phyloP scores from a whole-genome alignment of 2,797 vertebrate genomes.

The Poecilia picta region DNA sequence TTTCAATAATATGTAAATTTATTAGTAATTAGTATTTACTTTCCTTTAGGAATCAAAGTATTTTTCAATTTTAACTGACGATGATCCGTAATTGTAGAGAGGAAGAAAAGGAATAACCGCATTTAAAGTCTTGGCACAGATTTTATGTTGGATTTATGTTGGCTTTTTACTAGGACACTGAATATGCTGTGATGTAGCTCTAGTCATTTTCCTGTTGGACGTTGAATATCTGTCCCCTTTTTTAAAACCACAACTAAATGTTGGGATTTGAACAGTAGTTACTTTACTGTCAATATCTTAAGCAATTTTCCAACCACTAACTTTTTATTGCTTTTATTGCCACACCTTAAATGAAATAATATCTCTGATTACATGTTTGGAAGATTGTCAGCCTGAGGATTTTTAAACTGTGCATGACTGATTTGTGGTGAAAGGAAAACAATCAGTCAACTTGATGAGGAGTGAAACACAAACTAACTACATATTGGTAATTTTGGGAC shows the following conservation, averaged over 20 bases:
- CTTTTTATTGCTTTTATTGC: not conserved
- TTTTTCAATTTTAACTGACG: no score
- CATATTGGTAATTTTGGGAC: not conserved
- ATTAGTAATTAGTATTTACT: no score
- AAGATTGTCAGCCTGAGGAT: not conserved
- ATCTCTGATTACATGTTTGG: not conserved
- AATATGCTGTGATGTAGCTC: not conserved
- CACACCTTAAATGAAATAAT: not conserved
- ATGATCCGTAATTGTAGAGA: no score
- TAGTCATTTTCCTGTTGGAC: not conserved
- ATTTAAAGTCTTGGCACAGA: not conserved
- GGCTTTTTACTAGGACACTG: not conserved
- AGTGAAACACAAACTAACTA: not conserved
- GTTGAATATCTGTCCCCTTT: not conserved
- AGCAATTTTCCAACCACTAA: not conserved
- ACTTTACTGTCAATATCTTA: not conserved
- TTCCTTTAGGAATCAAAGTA: no score
- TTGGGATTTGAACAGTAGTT: not conserved
- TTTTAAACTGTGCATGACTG: not conserved
- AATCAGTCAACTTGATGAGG: not conserved
- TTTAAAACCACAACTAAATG: not conserved
- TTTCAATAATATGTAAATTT: no score
- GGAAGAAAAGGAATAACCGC: no score
- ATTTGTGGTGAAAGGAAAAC: not conserved
- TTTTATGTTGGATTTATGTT: not conserved